Base-by-base conservation (phyloP, 1,140 invertebrate genomes). In the Drosophila obscura region DNA sequence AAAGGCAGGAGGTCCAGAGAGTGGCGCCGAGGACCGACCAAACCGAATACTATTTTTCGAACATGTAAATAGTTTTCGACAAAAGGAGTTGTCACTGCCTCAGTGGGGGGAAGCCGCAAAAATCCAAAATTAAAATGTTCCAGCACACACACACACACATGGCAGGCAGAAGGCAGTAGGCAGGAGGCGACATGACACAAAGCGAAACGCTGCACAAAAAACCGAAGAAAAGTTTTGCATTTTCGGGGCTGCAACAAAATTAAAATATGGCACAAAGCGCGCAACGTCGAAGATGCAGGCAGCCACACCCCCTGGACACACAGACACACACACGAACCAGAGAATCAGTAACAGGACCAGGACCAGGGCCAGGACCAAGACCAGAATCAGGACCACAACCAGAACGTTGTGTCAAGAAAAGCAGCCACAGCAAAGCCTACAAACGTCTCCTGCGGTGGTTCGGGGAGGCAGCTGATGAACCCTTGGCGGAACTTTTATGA, bases 251-350 rank as follows among this genome's bases (percentile, higher is more conserved):
- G 80, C 81, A 85, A 77, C 80, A 80, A 85, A 84, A 80, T 85
- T 84, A 85, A 85, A 84, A 85, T 80, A 80, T 84, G 81, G 81
- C 81, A 85, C 80, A 84, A 85, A 84, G 77, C 77, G 81, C 49
- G 57, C 60, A 74, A 83, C 74, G 74, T 82, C 74, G 80, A 82
- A 82, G 79, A 83, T 82, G 74, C 79, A 77, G 63, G 56, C 57
- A 62, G 68, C 64, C 60, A 60, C 59, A 45, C 15, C 55, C 35
- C 50, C n/a, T 9, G 13, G 46, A 31, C 41, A 24, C 62, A 56
- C 52, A 28, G 46, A 19, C 41, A 9, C 9, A 19, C 41, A 9
- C 9, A 48, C 9, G 28, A 22, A 51, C 57, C 45, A 35, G 13
- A 15, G 22, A 24, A 24, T 24, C 22, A 24, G 22, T 24, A 24